Percentiles rank a stretch among this genome's conserved stretches.
phyloP scores from a whole-genome alignment of 2,113 vertebrate genomes.

The Plecotus auritus region DNA sequence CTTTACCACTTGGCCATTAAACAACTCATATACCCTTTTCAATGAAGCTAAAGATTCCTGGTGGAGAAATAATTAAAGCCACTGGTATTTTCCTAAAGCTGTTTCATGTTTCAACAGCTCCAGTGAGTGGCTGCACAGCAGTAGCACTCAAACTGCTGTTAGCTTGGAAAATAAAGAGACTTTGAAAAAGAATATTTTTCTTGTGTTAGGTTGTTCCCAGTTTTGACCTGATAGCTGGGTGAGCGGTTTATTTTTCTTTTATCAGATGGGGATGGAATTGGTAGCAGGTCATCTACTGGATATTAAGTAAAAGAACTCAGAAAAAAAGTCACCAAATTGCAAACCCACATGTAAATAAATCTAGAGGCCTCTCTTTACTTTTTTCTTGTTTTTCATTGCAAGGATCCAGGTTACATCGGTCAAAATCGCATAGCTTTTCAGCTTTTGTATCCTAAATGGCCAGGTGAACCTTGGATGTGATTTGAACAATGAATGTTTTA shows the following conservation, averaged over 20 bases:
- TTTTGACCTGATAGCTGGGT: not conserved
- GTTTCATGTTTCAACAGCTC: slow-evolving; percentile 73
- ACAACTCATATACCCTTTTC: slow-evolving; percentile 6
- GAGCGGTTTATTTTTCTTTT: slow-evolving; percentile 59
- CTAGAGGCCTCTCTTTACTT: not conserved
- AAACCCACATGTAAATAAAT: slow-evolving; percentile 2
- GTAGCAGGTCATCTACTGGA: not conserved
- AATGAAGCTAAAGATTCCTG: slow-evolving; percentile 70
- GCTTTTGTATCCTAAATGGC: not conserved
- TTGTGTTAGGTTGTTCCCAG: slow-evolving; percentile 40
- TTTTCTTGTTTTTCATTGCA: not conserved
- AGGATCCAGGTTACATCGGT: not conserved
- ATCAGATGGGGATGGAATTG: not conserved
- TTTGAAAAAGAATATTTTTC: slow-evolving; percentile 60
- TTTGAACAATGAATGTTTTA: not conserved
- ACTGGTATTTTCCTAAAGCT: slow-evolving; percentile 66
- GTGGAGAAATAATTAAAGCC: slow-evolving; percentile 74
- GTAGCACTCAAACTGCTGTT: slow-evolving; percentile 50
- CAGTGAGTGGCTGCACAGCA: slow-evolving; percentile 34
- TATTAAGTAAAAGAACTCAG: slow-evolving; percentile 41
- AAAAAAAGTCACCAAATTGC: not conserved
- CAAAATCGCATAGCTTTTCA: slow-evolving; percentile 4
- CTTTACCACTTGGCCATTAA: slow-evolving; percentile 67
- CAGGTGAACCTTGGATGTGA: not conserved
- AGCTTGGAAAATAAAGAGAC: slow-evolving; percentile 47